Evolutionary conservation across 2,113 vertebrate genomes (phyloP).

Genomic region (Syngnathus typhle): DNA sequence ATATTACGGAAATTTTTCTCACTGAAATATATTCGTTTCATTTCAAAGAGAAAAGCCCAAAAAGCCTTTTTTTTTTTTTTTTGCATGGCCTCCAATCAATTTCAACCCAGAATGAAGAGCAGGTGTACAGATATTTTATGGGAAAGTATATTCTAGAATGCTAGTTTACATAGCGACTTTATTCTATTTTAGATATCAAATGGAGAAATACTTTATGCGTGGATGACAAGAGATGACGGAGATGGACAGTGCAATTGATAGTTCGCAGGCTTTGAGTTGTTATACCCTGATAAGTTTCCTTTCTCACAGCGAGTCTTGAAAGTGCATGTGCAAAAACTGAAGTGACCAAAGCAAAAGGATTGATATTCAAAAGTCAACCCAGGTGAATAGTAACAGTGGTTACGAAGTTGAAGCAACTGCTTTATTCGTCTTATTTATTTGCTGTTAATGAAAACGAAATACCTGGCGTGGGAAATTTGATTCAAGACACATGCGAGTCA

Average conservation of each 20-base stretch:
- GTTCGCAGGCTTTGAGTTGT: neutral
- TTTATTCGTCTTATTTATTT: neutral
- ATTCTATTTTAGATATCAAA: constrained; percentile 56
- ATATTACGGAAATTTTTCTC: neutral
- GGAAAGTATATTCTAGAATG: constrained; percentile 38
- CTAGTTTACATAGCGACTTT: constrained; percentile 30
- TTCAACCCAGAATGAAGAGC: neutral
- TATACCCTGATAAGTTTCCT: constrained; percentile 22
- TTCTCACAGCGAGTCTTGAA: constrained; percentile 6
- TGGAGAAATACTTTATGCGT: constrained; percentile 11
- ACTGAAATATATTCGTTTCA: too few species aligned
- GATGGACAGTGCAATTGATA: neutral
- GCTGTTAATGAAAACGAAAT: neutral
- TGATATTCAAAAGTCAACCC: neutral
- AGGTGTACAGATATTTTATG: constrained; percentile 31
- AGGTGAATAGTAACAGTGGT: neutral
- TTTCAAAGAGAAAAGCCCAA: too few species aligned
- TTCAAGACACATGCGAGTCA: neutral
- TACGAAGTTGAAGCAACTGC: neutral
- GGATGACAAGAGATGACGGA: neutral
- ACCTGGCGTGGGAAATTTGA: neutral
- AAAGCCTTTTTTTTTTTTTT: too few species aligned
- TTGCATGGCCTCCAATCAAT: neutral
- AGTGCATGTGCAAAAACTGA: neutral
- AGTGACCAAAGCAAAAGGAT: constrained; percentile 1